phyloP scores from a whole-genome alignment of 1,140 invertebrate species.

The Chlorops oryzae region DNA sequence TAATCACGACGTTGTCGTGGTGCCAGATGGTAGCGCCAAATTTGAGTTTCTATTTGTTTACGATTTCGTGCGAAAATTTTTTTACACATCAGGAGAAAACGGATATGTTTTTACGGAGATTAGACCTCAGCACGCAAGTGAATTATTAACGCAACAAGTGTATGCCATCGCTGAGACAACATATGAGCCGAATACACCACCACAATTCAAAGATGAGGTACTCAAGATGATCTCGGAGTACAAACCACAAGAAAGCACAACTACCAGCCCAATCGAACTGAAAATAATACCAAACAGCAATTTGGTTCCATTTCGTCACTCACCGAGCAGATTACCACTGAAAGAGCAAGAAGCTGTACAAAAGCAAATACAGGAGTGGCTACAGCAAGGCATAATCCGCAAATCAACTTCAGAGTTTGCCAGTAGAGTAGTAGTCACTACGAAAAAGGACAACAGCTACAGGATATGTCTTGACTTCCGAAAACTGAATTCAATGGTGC shows the following conservation, averaged over 20 bases:
- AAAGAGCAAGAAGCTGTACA: slow-evolving; percentile 8
- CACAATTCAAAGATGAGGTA: slow-evolving; percentile 2
- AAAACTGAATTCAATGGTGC: slow-evolving; percentile 20
- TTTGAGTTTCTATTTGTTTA: too few species aligned
- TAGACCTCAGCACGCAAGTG: too few species aligned
- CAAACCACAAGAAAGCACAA: not conserved
- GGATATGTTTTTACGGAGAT: too few species aligned
- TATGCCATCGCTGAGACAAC: slow-evolving; percentile 3
- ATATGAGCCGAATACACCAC: slow-evolving; percentile 4
- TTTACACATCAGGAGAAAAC: too few species aligned
- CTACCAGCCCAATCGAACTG: slow-evolving; percentile 1
- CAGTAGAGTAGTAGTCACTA: slow-evolving; percentile 30
- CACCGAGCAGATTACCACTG: slow-evolving; percentile 10
- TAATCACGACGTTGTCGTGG: too few species aligned
- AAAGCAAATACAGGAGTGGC: slow-evolving; percentile 14
- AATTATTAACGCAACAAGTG: not conserved
- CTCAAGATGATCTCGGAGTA: not conserved
- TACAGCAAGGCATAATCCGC: slow-evolving; percentile 7
- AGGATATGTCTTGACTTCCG: slow-evolving; percentile 28
- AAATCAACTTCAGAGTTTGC: slow-evolving; percentile 17
- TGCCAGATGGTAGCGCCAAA: too few species aligned
- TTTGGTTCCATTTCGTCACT: slow-evolving; percentile 7
- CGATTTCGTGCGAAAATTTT: too few species aligned
- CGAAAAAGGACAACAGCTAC: slow-evolving; percentile 24
- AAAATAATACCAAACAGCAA: slow-evolving; percentile 6